These are phyloP conservation scores for Echinometra lucunter DNA, from an alignment of 53 echinoderm and acorn worm species.

Conservation along the genomic window DNA sequence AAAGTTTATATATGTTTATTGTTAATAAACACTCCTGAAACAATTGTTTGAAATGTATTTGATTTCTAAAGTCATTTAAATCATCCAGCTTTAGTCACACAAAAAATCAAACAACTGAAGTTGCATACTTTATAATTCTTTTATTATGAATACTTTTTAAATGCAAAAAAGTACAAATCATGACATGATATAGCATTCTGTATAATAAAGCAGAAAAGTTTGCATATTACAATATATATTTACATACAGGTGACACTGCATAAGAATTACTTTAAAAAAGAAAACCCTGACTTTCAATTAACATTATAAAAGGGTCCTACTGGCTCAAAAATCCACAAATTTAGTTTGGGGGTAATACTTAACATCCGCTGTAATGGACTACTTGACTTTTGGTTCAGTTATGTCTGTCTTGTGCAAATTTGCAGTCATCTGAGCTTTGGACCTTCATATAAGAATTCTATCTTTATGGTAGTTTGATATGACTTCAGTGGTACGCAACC, in stretches of 20 bases:
- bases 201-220: constrained; percentile 41
- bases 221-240: constrained; percentile 46
- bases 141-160: constrained; percentile 53
- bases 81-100: background rate
- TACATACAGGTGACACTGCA: constrained; percentile 26
- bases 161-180: constrained; percentile 58
- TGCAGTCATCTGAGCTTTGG: too few relatives aligned
- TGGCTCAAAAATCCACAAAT: background rate
- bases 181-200: constrained; percentile 46
- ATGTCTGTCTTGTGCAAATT: too few relatives aligned
- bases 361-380: too few relatives aligned
- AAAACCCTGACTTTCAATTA: constrained; percentile 29
- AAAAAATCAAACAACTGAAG: background rate
- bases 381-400: too few relatives aligned
- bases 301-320: background rate
- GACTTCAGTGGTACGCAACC: too few relatives aligned
- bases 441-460: too few relatives aligned
- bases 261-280: background rate
- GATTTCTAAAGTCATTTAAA: background rate
- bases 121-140: constrained; percentile 48
- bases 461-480: too few relatives aligned
- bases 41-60: background rate
- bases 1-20: background rate
- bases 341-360: too few relatives aligned
- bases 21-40: background rate